Evolutionary conservation across 2,797 vertebrate species (phyloP).

Genomic region (Gallirallus australis): DNA sequence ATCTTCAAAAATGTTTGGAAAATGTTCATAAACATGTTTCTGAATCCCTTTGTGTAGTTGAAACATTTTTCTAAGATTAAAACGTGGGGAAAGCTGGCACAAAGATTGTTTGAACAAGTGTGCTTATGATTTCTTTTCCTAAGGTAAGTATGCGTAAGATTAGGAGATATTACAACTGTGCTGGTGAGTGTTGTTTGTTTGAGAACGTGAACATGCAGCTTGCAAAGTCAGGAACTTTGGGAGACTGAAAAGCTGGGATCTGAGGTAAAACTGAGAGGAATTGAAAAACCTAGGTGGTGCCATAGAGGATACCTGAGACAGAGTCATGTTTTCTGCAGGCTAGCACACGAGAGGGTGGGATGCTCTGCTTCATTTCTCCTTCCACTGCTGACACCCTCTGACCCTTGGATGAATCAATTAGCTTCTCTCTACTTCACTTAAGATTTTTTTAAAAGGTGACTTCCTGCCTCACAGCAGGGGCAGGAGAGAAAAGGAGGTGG

Average conservation of each 20-base stretch:
- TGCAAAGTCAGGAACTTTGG: constrained; percentile 17
- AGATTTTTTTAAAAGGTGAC: neutral
- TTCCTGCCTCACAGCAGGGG: constrained; percentile 54
- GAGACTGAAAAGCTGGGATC: neutral
- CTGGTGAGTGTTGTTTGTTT: constrained; percentile 49
- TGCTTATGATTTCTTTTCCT: constrained; percentile 59
- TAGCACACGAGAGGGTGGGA: neutral
- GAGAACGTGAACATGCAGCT: constrained; percentile 26
- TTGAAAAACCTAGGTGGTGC: neutral
- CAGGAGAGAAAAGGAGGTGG: neutral
- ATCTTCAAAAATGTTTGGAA: constrained; percentile 73
- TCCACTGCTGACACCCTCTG: neutral
- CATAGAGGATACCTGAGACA: neutral
- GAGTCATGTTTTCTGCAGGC: neutral
- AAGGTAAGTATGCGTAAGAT: constrained; percentile 50
- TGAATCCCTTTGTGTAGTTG: constrained; percentile 55
- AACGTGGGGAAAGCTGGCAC: constrained; percentile 60
- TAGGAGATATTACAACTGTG: constrained; percentile 48
- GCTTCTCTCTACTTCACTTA: constrained; percentile 22
- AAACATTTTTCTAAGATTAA: constrained; percentile 74
- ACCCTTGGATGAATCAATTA: constrained; percentile 59
- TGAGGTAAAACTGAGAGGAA: neutral
- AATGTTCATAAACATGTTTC: constrained; percentile 74
- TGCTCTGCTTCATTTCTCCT: neutral
- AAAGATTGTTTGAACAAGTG: constrained; percentile 73